Evolutionary conservation across 2,113 vertebrate species (phyloP).

Genomic region (Bothrops jararaca): DNA sequence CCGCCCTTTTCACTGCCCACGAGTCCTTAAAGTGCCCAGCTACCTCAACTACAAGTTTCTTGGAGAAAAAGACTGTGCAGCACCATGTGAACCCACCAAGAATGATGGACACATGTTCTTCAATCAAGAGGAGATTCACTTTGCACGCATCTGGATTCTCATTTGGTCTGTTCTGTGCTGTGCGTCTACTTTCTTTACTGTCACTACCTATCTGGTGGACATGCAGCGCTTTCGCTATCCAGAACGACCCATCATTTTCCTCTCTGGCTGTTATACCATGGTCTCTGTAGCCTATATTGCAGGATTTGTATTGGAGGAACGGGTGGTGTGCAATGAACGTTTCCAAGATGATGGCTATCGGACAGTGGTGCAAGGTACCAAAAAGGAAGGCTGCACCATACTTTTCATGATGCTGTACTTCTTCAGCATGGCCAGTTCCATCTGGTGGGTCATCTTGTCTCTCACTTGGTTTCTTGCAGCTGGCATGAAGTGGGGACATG

Average conservation of each 20-base stretch:
- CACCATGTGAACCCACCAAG: slow-evolving; percentile 87
- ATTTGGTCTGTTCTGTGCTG: slow-evolving; percentile 95
- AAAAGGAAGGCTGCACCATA: slow-evolving; percentile 97
- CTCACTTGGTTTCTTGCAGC: slow-evolving; percentile 98
- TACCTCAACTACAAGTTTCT: slow-evolving; percentile 95
- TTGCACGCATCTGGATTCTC: slow-evolving; percentile 94
- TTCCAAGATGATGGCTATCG: slow-evolving; percentile 86
- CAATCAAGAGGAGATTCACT: slow-evolving; percentile 88
- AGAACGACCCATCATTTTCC: slow-evolving; percentile 93
- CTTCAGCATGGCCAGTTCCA: slow-evolving; percentile 97
- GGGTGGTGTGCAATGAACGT: slow-evolving; percentile 88
- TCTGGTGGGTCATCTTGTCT: slow-evolving; percentile 98
- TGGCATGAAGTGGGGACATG: slow-evolving; percentile 98
- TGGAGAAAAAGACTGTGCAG: slow-evolving; percentile 88
- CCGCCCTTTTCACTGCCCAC: slow-evolving; percentile 84
- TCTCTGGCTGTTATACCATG: slow-evolving; percentile 98
- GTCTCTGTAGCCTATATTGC: slow-evolving; percentile 97
- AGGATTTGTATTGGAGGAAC: slow-evolving; percentile 90
- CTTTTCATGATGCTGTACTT: slow-evolving; percentile 99
- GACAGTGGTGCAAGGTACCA: slow-evolving; percentile 94
- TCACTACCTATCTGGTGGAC: slow-evolving; percentile 95
- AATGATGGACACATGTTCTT: slow-evolving; percentile 92
- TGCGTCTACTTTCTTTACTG: slow-evolving; percentile 93
- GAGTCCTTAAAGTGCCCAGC: slow-evolving; percentile 84
- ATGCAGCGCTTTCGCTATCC: slow-evolving; percentile 98